Percentiles rank a stretch among this genome's conserved stretches.
Conservation (phyloP, 2,888 invertebrate species). For the Helobdella robusta region DNA sequence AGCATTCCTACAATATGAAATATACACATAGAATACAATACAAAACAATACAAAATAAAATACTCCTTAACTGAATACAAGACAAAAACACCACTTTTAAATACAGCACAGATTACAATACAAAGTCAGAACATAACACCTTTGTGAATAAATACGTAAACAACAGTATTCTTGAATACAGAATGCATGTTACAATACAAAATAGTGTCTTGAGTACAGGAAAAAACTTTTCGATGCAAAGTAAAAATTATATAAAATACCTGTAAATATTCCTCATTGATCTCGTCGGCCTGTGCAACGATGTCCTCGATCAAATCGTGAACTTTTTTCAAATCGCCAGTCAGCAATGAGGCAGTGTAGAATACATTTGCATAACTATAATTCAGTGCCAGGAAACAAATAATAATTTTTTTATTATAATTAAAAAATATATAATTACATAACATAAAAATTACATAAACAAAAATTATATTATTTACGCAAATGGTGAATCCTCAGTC, state of each 20-base stretch:
- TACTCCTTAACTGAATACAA: too few relatives aligned
- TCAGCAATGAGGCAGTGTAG: slow-evolving; percentile 67
- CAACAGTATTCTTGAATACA: too few relatives aligned
- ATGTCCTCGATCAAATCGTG: slow-evolving; percentile 77
- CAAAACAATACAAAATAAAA: too few relatives aligned
- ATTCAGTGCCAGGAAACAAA: slow-evolving; percentile 30
- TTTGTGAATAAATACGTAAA: too few relatives aligned
- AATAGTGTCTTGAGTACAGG: too few relatives aligned
- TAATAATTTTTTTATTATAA: not conserved
- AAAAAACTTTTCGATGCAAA: too few relatives aligned
- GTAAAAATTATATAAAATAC: slow-evolving; percentile 37
- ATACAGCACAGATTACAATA: not conserved
- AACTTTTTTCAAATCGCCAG: slow-evolving; percentile 51
- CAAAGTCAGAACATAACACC: too few relatives aligned
- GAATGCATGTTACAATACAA: too few relatives aligned
- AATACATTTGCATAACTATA: slow-evolving; percentile 73
- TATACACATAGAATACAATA: too few relatives aligned
- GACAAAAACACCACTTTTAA: not conserved
- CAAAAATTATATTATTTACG: too few relatives aligned
- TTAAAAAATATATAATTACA: not conserved
- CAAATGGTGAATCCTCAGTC: slow-evolving; percentile 53
- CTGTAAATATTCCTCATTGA: slow-evolving; percentile 66
- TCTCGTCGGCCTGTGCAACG: slow-evolving; percentile 88
- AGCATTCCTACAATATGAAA: too few relatives aligned
- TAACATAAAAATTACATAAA: not conserved